Base-by-base conservation (phyloP, 2,888 invertebrate genomes). In the Aricia artaxerxes region DNA sequence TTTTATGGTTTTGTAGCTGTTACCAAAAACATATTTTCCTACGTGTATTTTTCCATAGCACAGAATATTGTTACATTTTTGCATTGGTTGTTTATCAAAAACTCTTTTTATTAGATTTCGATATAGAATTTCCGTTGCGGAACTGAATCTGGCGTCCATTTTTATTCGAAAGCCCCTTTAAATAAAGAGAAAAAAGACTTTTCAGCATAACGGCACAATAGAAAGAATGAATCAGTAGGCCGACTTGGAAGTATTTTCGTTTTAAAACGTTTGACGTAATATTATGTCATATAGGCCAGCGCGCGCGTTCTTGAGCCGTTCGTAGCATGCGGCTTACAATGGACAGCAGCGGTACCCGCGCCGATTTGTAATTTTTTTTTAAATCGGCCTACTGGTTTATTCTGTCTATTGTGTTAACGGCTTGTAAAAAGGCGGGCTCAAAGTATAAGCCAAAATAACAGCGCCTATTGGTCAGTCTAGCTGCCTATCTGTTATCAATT, bases 91-190 rank as follows among this genome's bases (percentile, higher is more conserved):
- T 57, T 57, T 16, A 57, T 57, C 3, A 57, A 57, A 57, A 57
- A 57, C 49, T 11, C 49, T 49, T 49, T 49, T 49, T 49, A 9
- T 49, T 49, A 49, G 9, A 38, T 16, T 24, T 38, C 72, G 72
- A 16, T 60, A 60, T n/a, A 16, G 60, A n/a, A 60, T 60, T 7
- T 60, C 60, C n/a, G 1, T 16, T n/a, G n/a, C 60, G n/a, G n/a
- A 24, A 16, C 31, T 69, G 35, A 49, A 49, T 49, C 49, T 69
- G 13, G 11, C 13, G n/a, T 1, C 60, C 16, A 60, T 44, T 40
- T 73, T 73, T 72, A 72, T 72, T 72, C 72, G 4, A 72, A 72
- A 72, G 13, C 35, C 38, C 40, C 72, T 72, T 72, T 38, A 16
- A 72, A 16, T 16, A 72, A 72, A 72, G 16, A 72, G 72, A 40